Conservation (phyloP, 2,797 vertebrate species). For the Hemitrygon akajei region DNA sequence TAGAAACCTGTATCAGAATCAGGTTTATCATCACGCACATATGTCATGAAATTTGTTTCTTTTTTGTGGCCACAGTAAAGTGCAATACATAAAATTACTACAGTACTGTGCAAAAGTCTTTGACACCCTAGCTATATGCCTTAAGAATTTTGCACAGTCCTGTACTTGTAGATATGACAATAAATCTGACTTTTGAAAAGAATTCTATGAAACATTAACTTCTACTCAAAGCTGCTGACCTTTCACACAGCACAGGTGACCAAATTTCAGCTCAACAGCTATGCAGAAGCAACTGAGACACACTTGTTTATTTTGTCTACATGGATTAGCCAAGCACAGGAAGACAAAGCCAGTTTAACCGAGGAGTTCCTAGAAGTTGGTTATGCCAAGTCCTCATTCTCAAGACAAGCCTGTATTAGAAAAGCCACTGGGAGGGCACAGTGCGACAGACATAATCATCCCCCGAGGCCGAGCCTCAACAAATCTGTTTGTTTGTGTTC, state of each 20-base stretch:
- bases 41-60: too few relatives aligned
- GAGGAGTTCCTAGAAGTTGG: slow-evolving; percentile 38
- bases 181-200: too few relatives aligned
- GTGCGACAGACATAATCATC: slow-evolving; percentile 39
- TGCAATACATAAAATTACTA: too few relatives aligned
- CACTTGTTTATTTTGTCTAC: slow-evolving; percentile 50
- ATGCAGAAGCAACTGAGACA: not conserved
- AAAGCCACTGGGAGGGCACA: slow-evolving; percentile 44
- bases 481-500: slow-evolving; percentile 40
- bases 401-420: not conserved
- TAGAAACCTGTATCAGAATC: too few relatives aligned
- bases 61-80: too few relatives aligned
- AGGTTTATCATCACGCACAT: too few relatives aligned
- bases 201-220: too few relatives aligned
- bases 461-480: slow-evolving; percentile 42
- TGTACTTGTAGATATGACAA: too few relatives aligned
- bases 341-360: slow-evolving; percentile 34
- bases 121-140: too few relatives aligned
- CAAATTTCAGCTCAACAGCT: not conserved
- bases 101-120: too few relatives aligned
- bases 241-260: not conserved
- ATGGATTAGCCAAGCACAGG: slow-evolving; percentile 39
- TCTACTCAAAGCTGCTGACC: not conserved
- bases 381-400: slow-evolving; percentile 33
- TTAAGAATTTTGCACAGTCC: too few relatives aligned